Evolutionary conservation across 1,140 invertebrate species (phyloP).

Genomic region (Pentalonia nigronervosa): DNA sequence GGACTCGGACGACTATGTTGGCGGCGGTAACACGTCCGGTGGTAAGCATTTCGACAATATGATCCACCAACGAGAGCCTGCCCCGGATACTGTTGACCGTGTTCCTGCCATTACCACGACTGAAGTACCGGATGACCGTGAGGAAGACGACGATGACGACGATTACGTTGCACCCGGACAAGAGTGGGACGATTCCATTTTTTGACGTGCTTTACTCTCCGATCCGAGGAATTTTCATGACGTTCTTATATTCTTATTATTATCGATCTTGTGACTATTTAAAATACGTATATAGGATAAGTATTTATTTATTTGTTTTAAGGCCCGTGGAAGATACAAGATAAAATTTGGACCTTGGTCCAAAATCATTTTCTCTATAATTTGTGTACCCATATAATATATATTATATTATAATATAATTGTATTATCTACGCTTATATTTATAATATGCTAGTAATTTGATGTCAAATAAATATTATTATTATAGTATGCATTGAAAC

Average conservation of each 20-base stretch:
- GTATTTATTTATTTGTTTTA: background rate
- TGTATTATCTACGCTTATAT: too few species aligned
- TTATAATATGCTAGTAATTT: too few species aligned
- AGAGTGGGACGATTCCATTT: background rate
- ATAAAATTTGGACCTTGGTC: too few species aligned
- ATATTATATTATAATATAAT: too few species aligned
- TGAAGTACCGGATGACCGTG: background rate
- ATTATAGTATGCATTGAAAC: too few species aligned
- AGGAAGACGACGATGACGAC: background rate
- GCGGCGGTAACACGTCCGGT: background rate
- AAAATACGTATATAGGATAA: background rate
- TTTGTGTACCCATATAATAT: too few species aligned
- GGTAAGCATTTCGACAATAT: too few species aligned
- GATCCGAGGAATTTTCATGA: background rate
- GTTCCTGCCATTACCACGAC: background rate
- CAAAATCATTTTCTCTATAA: too few species aligned
- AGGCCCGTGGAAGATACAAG: background rate
- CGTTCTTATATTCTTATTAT: background rate
- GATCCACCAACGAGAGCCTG: background rate
- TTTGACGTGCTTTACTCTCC: background rate
- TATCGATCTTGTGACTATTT: background rate
- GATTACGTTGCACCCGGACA: slow-evolving; percentile 5
- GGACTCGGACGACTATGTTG: background rate
- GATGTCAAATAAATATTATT: too few species aligned
- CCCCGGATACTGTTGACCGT: background rate